A percentile compares a stretch with the other conserved stretches of the same genome.
Evolutionary conservation across 2,113 vertebrate genomes (phyloP).

Genomic region (Semnornis frantzii): DNA sequence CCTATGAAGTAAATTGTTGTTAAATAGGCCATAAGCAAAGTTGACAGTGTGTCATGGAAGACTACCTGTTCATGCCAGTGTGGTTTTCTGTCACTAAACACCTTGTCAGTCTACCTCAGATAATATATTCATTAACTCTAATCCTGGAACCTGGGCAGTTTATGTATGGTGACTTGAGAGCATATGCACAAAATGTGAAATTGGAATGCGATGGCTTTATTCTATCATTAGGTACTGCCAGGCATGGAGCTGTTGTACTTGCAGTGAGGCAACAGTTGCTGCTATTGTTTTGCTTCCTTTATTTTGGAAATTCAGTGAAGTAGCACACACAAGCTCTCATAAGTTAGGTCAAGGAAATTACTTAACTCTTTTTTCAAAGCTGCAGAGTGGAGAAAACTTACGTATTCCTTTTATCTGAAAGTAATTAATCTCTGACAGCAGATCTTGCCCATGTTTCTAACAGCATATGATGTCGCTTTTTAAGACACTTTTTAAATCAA

Average conservation of each 20-base stretch:
- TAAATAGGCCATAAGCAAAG: conserved; percentile 37
- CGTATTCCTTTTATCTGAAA: neutral
- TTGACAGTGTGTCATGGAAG: conserved; percentile 10
- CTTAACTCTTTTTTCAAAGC: neutral
- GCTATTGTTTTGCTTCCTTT: neutral
- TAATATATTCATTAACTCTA: neutral
- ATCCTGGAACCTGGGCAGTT: neutral
- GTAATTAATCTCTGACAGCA: neutral
- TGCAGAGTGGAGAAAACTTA: neutral
- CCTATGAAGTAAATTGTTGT: conserved; percentile 34
- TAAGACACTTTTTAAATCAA: neutral
- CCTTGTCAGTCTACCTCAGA: conserved; percentile 21
- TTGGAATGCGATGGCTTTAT: neutral
- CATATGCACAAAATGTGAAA: neutral
- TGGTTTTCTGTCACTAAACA: conserved; percentile 22
- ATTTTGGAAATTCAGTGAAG: neutral
- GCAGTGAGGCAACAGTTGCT: neutral
- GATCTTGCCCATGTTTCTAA: neutral
- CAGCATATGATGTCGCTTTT: neutral
- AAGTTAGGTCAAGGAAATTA: neutral
- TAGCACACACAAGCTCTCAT: neutral
- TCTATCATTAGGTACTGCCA: neutral
- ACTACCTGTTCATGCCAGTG: neutral
- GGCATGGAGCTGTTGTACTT: neutral
- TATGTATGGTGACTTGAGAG: neutral